These are phyloP conservation scores for Capra hircus DNA, from an alignment of 2,113 vertebrate genomes.

Conservation along the genomic window DNA sequence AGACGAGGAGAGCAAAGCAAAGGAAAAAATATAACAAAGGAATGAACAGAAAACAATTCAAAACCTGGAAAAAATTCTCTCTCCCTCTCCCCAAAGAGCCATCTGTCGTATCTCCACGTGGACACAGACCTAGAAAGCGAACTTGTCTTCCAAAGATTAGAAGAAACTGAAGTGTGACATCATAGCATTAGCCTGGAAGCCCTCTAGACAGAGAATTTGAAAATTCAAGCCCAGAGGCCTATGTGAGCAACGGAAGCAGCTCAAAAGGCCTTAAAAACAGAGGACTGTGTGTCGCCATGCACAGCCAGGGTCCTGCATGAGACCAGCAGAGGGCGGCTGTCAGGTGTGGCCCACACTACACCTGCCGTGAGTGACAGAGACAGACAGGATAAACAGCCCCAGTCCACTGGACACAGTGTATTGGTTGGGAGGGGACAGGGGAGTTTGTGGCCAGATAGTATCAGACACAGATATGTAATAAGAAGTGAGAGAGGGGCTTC, in stretches of 20 bases:
- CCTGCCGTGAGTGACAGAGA: neutral
- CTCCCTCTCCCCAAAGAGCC: neutral
- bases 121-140: neutral
- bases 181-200: neutral
- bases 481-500: neutral
- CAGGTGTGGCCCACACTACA: neutral
- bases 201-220: neutral
- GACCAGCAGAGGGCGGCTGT: neutral
- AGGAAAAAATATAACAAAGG: neutral
- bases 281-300: rapidly evolving
- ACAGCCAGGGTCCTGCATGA: neutral
- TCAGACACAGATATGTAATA: neutral
- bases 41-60: neutral
- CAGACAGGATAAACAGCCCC: neutral
- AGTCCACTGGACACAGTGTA: neutral
- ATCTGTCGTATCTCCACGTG: neutral
- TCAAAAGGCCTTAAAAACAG: neutral
- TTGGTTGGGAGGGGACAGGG: neutral
- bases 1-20: neutral
- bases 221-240: slow-evolving; percentile 48
- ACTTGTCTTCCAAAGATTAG: slow-evolving; percentile 14
- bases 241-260: neutral
- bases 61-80: neutral
- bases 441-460: neutral
- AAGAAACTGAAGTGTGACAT: neutral